Conservation (phyloP, 2,888 invertebrate genomes). For the Ectemnius lituratus region DNA sequence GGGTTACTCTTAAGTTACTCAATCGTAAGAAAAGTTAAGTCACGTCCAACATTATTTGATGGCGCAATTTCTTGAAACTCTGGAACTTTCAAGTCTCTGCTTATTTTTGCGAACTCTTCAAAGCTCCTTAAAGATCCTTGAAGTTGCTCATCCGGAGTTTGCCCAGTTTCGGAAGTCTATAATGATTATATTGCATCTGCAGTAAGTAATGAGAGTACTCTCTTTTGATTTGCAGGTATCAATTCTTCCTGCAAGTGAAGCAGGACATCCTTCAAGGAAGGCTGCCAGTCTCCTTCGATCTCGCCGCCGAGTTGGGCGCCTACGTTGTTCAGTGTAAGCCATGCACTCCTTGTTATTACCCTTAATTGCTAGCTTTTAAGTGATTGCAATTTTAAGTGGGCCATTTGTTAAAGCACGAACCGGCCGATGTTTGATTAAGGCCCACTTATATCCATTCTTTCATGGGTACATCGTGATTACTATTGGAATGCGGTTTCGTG, state of each 20-base stretch:
- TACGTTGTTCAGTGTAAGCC: conserved; percentile 96
- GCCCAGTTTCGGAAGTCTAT: too few species aligned
- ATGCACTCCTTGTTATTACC: neutral
- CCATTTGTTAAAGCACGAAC: neutral
- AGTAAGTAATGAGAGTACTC: neutral
- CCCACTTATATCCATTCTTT: conserved; percentile 7
- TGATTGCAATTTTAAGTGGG: neutral
- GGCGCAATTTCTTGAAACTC: too few species aligned
- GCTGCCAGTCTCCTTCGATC: conserved; percentile 92
- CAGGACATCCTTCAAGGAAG: conserved; percentile 97
- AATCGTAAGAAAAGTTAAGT: too few species aligned
- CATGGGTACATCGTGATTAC: neutral
- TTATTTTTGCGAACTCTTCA: too few species aligned
- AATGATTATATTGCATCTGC: neutral
- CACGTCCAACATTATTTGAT: too few species aligned
- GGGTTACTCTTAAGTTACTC: too few species aligned
- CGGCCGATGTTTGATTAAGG: neutral
- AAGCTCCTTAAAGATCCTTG: too few species aligned
- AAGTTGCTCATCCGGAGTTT: too few species aligned
- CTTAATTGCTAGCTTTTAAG: conserved; percentile 1
- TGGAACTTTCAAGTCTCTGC: too few species aligned
- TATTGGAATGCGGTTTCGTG: conserved; percentile 6
- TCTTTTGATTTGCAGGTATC: conserved; percentile 85
- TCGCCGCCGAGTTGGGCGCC: conserved; percentile 94
- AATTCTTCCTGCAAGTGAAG: conserved; percentile 97